Base-by-base conservation (phyloP, 2,113 vertebrate species). In the Triplophysa siluroides region DNA sequence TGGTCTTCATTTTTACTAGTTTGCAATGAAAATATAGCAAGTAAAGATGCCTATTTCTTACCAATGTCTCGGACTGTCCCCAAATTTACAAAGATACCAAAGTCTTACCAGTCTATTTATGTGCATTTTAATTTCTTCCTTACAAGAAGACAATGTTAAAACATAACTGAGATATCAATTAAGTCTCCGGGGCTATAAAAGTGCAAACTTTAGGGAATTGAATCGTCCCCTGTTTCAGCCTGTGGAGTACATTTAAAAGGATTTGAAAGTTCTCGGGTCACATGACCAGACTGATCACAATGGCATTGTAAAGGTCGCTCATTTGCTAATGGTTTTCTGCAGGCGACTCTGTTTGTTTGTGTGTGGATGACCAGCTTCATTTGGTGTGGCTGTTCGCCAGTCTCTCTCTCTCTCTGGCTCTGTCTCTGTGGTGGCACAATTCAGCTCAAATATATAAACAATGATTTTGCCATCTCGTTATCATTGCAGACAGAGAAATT, bases 401-500 rank as follows among this genome's bases (percentile, higher is more conserved):
- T 45, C 43, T 12, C 43, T 45, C 43, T 45, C 43, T 45, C 43
- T 45, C 43, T 45, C 43, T 45, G 8, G 8, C 72, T 67, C 67
- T 29, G 61, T 13, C 26, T 29, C 61, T 61, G 54, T 45, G 73
- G 79, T 56, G n/a, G n/a, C n/a, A n/a, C 47, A 71, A 50, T 78
- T 83, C 83, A 78, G 81, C 83, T 62, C 76, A 89, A 79, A 88
- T 89, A 86, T 85, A 85, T 85, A 78, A 83, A 83, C 81, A 88
- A 86, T 89, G 85, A 90, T 90, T 90, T 87, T 85, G 84, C 76
- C 84, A 84, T 86, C 84, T 87, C 73, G 83, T 90, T 89, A 91
- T 91, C 86, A 88, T 85, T 85, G 86, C 84, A 87, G 88, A 91
- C 90, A 90, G 89, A 92, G 87, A 91, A 91, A 92, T 92, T 85